Base-by-base conservation (phyloP, 2,797 vertebrate species). In the Phalanger gymnotis region DNA sequence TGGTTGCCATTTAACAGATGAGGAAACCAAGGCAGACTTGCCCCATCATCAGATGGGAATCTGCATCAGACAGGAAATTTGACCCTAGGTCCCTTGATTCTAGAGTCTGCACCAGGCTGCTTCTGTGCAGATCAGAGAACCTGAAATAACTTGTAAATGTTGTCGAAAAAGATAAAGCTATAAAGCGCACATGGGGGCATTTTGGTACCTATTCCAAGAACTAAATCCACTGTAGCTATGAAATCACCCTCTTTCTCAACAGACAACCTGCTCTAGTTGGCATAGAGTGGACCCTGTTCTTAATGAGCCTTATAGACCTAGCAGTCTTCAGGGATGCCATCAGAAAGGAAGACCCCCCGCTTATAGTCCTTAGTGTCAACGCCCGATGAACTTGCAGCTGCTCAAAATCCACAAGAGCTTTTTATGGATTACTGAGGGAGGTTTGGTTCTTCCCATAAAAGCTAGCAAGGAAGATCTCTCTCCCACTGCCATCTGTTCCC, bases 391-490 rank as follows among this genome's bases (percentile, higher is more conserved):
- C 10, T 94, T 95, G 10, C 14, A 96, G 96, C 51, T 94, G 92
- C 94, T 30, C 94, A 81, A 93, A 95, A 52, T 16, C 55, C 81
- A 90, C 87, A 3, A 91, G 9, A 12, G 58, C 28, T 61, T 96
- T 96, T 95, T 51, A 54, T 96, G 95, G 16, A 97, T 95, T 40
- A 87, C 66, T 55, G 47, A 95, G 96, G 89, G 40, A 91, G 51
- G 27, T 58, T 94, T 92, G 40, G 95, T 95, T 96, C 51, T 52
- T 96, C 53, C 61, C 47, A 94, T 1, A 81, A 53, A 95, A 94
- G 14, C 34, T 94, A 97, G 30, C 47, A 96, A 95, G 47, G 54
- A 92, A 94, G 94, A 93, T 54, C 40, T 95, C 95, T 95, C 92
- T 92, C 22, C 58, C 47, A 87, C 12, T 92, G 54, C 53, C 54